A percentile compares a stretch with the other conserved stretches of the same genome.
These are phyloP conservation scores for Labeo rohita DNA, from an alignment of 2,113 vertebrate genomes.

Conservation along the genomic window DNA sequence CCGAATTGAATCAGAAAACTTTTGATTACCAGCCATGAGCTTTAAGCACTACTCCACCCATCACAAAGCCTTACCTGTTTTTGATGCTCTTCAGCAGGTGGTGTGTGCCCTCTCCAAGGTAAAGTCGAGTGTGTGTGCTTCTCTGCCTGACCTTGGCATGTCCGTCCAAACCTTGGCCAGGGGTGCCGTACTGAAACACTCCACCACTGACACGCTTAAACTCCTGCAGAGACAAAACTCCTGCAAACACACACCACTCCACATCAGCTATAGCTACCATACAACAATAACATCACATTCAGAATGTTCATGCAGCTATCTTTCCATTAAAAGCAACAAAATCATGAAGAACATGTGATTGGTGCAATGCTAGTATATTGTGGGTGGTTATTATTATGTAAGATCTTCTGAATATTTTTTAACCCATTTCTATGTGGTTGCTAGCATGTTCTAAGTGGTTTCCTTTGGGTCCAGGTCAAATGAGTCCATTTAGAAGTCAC, in stretches of 20 bases:
- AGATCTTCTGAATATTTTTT: background rate
- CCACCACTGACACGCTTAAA: constrained; percentile 84
- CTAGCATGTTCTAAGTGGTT: background rate
- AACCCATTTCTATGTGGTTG: background rate
- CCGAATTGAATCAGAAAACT: no score
- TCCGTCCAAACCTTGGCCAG: constrained; percentile 75
- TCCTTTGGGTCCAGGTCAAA: background rate
- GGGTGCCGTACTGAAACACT: constrained; percentile 81
- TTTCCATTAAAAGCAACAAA: background rate
- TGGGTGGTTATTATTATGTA: background rate
- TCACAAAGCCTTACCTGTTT: constrained; percentile 79
- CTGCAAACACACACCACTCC: constrained; percentile 66
- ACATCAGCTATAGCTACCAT: background rate
- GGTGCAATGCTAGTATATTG: background rate
- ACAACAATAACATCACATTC: background rate
- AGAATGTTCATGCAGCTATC: background rate
- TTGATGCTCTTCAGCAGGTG: constrained; percentile 86
- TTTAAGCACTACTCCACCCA: background rate
- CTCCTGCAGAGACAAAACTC: constrained; percentile 87
- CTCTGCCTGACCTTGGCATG: constrained; percentile 83
- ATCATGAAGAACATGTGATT: background rate
- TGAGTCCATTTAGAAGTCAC: background rate
- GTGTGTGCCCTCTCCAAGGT: constrained; percentile 90
- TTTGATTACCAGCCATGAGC: background rate
- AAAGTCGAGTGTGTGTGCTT: constrained; percentile 90